Evolutionary conservation across 1,140 invertebrate species (phyloP), one percentile per base, ranked within the genome.

Genomic region (Amphibalanus amphitrite): DNA sequence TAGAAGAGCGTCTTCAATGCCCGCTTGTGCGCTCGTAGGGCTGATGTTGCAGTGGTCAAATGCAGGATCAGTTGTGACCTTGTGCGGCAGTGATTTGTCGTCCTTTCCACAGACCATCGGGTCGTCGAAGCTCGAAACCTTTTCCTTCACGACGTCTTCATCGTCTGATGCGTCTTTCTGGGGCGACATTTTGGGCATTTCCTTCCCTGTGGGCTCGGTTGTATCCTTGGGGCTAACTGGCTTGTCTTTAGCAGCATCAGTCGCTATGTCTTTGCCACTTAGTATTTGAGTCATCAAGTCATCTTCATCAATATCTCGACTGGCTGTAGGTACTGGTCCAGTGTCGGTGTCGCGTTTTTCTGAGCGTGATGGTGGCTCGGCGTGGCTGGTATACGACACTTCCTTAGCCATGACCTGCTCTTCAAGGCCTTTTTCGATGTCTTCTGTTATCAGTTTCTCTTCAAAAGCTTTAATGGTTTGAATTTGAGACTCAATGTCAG

Each of bases 291-390:
- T 17, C 47, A 59, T 59, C 47, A 59, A 59, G 47, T 70, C 30
- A 28, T 70, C 72, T 28, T 73, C 74, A 29, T 73, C 74, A 29
- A 70, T 71, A 38, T 71, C 29, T 26, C 71, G 59, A 15, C 72
- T 69, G 47, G 73, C 72, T 8, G 69, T 59, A 23, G 72, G 69
- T 29, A 72, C 74, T 26, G 74, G 67, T 23, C 71, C 67, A 29
- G 67, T 73, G 40, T 71, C 71, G 67, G 72, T 73, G 29, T 38
- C 72, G 38, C 73, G 73, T 68, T 72, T 74, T 15, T 71, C 70
- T 70, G 73, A 70, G 69, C 33, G 33, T 38, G 15, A 38, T 38
- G 33, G 33, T 38, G 47, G 47, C 13, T 20, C 6, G 1, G 47
- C 20, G 17, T 59, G 23, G 47, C 47, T 59, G 6, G 1, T 20